Percentiles rank a stretch among this genome's conserved stretches.
Conservation (phyloP, 2,888 invertebrate genomes). For the Melolontha melolontha region DNA sequence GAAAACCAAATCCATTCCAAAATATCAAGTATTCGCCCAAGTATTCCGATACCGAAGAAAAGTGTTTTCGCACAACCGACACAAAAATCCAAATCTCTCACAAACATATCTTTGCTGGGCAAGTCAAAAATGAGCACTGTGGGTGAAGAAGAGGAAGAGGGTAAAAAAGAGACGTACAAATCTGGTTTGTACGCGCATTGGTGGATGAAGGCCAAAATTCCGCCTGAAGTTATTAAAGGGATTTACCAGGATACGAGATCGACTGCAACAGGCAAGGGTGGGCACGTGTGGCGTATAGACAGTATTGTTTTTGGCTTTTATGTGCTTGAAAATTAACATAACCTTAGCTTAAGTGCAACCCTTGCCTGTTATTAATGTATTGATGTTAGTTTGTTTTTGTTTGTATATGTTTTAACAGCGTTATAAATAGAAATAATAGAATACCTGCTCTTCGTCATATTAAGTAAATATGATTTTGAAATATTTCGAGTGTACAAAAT, state of each 20-base stretch:
- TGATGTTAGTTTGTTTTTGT: constrained; percentile 28
- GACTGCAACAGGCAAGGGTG: constrained; percentile 65
- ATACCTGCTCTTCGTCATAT: no score
- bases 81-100: constrained; percentile 58
- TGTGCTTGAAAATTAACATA: constrained; percentile 45
- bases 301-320: constrained; percentile 39
- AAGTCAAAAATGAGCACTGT: constrained; percentile 52
- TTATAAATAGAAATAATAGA: no score
- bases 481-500: no score
- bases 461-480: no score
- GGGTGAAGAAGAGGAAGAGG: constrained; percentile 57
- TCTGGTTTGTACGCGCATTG: constrained; percentile 91
- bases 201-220: constrained; percentile 91
- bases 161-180: constrained; percentile 74
- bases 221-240: constrained; percentile 70
- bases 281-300: constrained; percentile 38
- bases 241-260: constrained; percentile 62
- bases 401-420: constrained; percentile 11
- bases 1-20: constrained; percentile 68
- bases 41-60: constrained; percentile 58
- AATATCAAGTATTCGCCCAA: constrained; percentile 58
- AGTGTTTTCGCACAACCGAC: constrained; percentile 64
- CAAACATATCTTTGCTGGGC: constrained; percentile 59
- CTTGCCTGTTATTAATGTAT: constrained; percentile 46
- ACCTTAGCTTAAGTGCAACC: constrained; percentile 46